phyloP scores from a whole-genome alignment of 1,140 invertebrate species.

The Drosophila santomea region DNA sequence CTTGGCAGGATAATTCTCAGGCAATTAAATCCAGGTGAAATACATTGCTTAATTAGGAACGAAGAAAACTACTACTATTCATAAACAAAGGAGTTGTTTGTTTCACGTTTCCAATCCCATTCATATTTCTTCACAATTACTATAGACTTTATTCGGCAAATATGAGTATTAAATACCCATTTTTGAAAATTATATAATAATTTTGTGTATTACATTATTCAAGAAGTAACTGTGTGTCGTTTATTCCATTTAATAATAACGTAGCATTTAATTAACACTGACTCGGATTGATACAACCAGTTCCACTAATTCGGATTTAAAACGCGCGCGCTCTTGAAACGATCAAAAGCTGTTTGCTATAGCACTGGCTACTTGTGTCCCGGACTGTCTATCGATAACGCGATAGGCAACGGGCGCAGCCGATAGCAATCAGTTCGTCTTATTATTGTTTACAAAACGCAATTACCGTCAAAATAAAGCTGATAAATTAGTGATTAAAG shows the following conservation, averaged over 20 bases:
- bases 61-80: no score
- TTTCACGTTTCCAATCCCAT: no score
- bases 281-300: no score
- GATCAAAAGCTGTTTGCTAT: background rate
- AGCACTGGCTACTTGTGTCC: background rate
- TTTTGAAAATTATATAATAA: no score
- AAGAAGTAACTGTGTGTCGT: no score
- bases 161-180: no score
- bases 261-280: no score
- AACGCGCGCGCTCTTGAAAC: background rate
- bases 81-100: background rate
- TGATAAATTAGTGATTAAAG: conserved; percentile 13
- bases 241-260: no score
- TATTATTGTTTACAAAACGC: conserved; percentile 40
- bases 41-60: conserved; percentile 1
- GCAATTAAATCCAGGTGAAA: conserved; percentile 16
- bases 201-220: no score
- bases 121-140: no score
- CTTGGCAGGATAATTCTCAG: conserved; percentile 19
- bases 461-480: conserved; percentile 2
- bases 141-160: no score
- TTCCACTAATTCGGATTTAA: background rate
- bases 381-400: background rate
- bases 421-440: conserved; percentile 6
- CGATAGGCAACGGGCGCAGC: conserved; percentile 12